phyloP scores from a whole-genome alignment of 1,140 invertebrate genomes.

The Pseudobourletiella spinata region DNA sequence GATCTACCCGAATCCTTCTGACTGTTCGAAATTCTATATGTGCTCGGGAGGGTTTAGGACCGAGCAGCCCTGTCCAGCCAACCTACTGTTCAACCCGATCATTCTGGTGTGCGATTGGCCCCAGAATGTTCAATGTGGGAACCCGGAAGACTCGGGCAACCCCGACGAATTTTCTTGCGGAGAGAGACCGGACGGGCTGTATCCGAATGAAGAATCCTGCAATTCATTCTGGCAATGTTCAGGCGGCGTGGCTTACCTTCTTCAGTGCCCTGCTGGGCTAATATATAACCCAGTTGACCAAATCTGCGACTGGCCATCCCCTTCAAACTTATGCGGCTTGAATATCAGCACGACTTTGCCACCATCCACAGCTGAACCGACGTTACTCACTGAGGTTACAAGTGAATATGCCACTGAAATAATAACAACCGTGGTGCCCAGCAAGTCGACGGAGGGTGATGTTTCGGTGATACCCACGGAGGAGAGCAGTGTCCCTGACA shows the following conservation, averaged over 20 bases:
- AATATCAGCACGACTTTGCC: no score
- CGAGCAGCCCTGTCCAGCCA: neutral
- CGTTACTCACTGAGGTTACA: no score
- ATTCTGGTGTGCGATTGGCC: neutral
- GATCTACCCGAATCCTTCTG: neutral
- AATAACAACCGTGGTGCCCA: no score
- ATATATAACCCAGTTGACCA: neutral
- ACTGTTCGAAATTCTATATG: neutral
- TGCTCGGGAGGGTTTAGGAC: neutral
- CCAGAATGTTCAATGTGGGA: neutral
- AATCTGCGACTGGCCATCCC: constrained; percentile 4
- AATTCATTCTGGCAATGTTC: constrained; percentile 4
- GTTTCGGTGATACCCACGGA: no score
- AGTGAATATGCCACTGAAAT: no score
- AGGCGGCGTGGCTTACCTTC: neutral
- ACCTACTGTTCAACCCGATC: neutral
- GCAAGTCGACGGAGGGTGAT: no score
- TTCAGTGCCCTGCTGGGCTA: constrained; percentile 1
- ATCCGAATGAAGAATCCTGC: constrained; percentile 9
- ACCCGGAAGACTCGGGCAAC: neutral
- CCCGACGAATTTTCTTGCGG: neutral
- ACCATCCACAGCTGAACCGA: no score
- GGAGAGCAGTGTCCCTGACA: no score
- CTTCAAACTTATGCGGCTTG: neutral
- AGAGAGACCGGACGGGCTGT: neutral